Conservation (phyloP, 2,888 invertebrate species). For the Anoplius nigerrimus region DNA sequence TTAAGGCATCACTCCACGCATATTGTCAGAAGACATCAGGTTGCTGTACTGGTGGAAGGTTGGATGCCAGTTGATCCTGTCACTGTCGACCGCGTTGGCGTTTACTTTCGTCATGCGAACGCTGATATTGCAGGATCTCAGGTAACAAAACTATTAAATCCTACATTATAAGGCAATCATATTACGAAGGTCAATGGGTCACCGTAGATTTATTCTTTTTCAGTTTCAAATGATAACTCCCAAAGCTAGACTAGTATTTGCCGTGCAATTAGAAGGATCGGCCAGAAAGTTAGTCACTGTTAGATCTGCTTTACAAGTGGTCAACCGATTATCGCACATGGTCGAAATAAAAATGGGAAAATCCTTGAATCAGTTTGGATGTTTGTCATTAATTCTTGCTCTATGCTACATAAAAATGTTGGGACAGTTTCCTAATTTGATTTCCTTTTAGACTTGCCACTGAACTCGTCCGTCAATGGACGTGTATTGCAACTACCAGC, state of each 20-base stretch:
- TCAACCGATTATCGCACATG: conserved; percentile 85
- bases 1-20: conserved; percentile 85
- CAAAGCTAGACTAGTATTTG: conserved; percentile 90
- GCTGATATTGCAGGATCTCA: conserved; percentile 59
- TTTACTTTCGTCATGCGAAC: conserved; percentile 88
- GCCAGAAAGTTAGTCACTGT: conserved; percentile 95
- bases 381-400: conserved; percentile 55
- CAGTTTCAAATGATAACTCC: conserved; percentile 51
- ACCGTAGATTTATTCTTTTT: conserved; percentile 12
- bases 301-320: conserved; percentile 89
- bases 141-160: conserved; percentile 36
- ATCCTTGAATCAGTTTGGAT: conserved; percentile 73
- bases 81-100: conserved; percentile 96
- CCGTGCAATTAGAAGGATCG: conserved; percentile 93
- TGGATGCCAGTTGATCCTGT: conserved; percentile 93
- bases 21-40: conserved; percentile 88
- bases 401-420: not conserved
- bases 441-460: conserved; percentile 55
- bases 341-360: conserved; percentile 85
- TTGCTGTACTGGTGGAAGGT: conserved; percentile 91
- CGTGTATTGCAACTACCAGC: conserved; percentile 73
- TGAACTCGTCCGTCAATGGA: conserved; percentile 55
- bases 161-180: conserved; percentile 6
- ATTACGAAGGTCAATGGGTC: not conserved
- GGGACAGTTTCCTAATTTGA: not conserved